phyloP scores from a whole-genome alignment of 2,113 vertebrate genomes.

The Zeus faber region DNA sequence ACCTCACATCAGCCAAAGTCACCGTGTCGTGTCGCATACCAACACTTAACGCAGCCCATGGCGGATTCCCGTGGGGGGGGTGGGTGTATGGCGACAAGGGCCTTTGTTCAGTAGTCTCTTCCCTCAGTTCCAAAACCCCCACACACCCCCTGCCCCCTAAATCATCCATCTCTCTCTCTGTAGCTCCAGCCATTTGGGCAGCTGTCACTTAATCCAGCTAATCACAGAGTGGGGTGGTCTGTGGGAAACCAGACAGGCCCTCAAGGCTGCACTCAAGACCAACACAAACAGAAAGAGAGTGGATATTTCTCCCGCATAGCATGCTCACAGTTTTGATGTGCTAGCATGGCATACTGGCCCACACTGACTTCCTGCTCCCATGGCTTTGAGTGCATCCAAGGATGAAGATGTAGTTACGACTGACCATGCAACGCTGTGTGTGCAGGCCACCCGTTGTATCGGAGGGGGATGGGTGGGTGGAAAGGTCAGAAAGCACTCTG shows the following conservation, averaged over 20 bases:
- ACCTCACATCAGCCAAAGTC: too few relatives aligned
- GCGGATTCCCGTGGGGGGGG: conserved; percentile 42
- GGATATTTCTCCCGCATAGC: too few relatives aligned
- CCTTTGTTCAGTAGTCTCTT: conserved; percentile 70
- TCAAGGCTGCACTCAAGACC: conserved; percentile 29
- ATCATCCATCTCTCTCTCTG: conserved; percentile 64
- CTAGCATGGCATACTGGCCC: too few relatives aligned
- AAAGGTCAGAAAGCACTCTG: conserved; percentile 69
- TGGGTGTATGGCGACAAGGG: conserved; percentile 65
- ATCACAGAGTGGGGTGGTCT: conserved; percentile 70
- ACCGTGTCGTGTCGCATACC: conserved; percentile 60
- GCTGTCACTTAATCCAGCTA: conserved; percentile 84
- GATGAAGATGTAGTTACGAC: too few relatives aligned
- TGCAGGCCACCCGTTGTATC: conserved; percentile 47
- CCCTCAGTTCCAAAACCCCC: conserved; percentile 45
- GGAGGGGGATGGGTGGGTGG: conserved; percentile 41
- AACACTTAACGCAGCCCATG: conserved; percentile 55
- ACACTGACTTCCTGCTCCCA: too few relatives aligned
- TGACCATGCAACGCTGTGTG: too few relatives aligned
- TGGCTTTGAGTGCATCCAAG: too few relatives aligned
- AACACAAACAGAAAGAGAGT: conserved; percentile 19
- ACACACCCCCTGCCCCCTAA: conserved; percentile 52
- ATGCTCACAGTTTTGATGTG: too few relatives aligned
- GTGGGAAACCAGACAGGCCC: conserved; percentile 71
- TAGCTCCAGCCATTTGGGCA: conserved; percentile 76